Conservation (phyloP, 2,888 invertebrate genomes). For the Acheta domesticus region DNA sequence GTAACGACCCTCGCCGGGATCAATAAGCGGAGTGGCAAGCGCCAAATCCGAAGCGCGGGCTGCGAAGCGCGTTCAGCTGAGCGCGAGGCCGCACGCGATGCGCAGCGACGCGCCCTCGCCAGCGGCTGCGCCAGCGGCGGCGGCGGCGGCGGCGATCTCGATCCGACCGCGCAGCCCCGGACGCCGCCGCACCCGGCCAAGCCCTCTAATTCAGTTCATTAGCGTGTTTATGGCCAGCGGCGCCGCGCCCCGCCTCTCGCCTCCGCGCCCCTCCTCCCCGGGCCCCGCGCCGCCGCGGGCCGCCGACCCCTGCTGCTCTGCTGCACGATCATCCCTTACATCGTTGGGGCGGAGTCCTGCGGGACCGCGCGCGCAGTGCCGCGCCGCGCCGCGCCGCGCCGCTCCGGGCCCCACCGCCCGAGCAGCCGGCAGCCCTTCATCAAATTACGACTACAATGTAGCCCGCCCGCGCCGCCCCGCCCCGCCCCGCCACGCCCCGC, state of each 20-base stretch:
- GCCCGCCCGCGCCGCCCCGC: constrained; percentile 22
- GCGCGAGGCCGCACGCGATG: no score
- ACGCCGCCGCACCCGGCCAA: no score
- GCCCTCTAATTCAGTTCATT: constrained; percentile 11
- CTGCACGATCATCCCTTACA: constrained; percentile 18
- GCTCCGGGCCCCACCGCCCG: not conserved
- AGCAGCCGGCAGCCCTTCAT: constrained; percentile 32
- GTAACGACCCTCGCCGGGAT: no score
- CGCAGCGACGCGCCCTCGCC: no score
- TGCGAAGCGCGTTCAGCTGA: no score
- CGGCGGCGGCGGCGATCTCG: no score
- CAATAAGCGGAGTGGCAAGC: no score
- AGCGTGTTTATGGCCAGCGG: constrained; percentile 9
- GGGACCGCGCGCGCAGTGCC: not conserved
- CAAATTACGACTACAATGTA: constrained; percentile 37
- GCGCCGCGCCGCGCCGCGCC: not conserved
- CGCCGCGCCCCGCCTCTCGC: not conserved
- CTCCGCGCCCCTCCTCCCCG: not conserved
- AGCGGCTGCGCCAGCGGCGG: no score
- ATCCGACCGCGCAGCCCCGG: no score
- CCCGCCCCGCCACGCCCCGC: constrained; percentile 19
- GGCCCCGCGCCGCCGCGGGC: not conserved
- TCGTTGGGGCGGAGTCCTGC: not conserved
- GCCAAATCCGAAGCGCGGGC: no score
- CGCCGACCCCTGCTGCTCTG: not conserved